Evolutionary conservation across 2,113 vertebrate genomes (phyloP), one percentile per base, ranked within the genome.

Genomic region (Chamaea fasciata): DNA sequence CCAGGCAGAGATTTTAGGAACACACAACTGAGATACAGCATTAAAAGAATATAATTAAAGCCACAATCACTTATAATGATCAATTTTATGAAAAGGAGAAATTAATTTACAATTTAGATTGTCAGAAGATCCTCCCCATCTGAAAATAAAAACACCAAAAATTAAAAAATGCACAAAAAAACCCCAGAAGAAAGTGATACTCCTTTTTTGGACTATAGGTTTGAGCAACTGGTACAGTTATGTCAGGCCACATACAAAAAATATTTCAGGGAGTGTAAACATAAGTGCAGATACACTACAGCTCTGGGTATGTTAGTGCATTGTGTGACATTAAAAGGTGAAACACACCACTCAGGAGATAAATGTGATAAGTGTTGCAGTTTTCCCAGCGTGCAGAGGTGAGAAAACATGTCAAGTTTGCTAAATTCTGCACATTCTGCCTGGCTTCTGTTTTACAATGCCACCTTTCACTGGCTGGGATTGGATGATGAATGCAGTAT

Each of bases 181-280:
- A 20, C 1, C 1, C 1, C 22, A 26, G 21, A 53, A 63, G 6
- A 53, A 74, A 60, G 35, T 3, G 5, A 11, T 15, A 10, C 5
- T 52, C 3, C 59, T 69, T 35, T 26, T 33, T 35, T 22, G 68
- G 65, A 60, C 73, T 42, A 12, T 33, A 30, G 28, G 5, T n/a
- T 16, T 37, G n/a, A 57, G 37, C 35, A 55, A 15, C 23, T 33
- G 22, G 11, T 53, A 30, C 42, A 44, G 27, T 74, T 79, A 23
- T 60, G 26, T 92, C 57, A 57, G 55, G 27, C 67, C 12, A 21
- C 11, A 87, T 24, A n/a, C 19, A 13, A 22, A 27, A 24, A 41
- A 8, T 44, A 63, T 89, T 95, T 87, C 49, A 59, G 44, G 33
- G 23, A 35, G 14, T 35, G 41, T 65, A 49, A 71, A 39, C 8